Evolutionary conservation across 2,888 invertebrate genomes (phyloP).

Genomic region (Leptinotarsa rubiginosa): DNA sequence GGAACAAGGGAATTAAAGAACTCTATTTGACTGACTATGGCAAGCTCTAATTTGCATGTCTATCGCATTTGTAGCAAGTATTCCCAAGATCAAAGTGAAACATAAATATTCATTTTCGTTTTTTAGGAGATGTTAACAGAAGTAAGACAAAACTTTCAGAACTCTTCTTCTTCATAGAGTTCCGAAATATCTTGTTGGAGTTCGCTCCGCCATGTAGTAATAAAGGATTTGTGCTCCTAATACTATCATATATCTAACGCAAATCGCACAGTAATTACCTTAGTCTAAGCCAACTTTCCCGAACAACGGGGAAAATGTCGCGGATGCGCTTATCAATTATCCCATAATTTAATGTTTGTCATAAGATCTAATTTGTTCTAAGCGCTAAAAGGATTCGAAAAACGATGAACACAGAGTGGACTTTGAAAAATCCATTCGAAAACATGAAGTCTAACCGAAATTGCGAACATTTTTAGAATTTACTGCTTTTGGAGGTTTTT

Average conservation of each 20-base stretch:
- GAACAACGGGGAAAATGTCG: not conserved
- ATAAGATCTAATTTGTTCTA: conserved; percentile 19
- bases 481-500: conserved; percentile 7
- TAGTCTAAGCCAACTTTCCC: conserved; percentile 9
- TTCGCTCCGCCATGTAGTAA: conserved; percentile 3
- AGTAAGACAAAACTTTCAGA: not conserved
- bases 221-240: conserved; percentile 12
- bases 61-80: not conserved
- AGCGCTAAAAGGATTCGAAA: not conserved
- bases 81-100: not conserved
- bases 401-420: conserved; percentile 14
- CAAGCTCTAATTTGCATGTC: not conserved
- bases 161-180: not conserved
- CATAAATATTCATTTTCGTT: not conserved
- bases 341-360: conserved; percentile 18
- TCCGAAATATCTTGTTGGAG: too few relatives aligned
- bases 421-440: not conserved
- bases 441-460: conserved; percentile 2
- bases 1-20: not conserved
- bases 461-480: conserved; percentile 18
- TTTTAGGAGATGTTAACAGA: not conserved
- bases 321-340: conserved; percentile 12
- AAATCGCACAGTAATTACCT: conserved; percentile 18
- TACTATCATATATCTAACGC: conserved; percentile 17
- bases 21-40: too few relatives aligned